phyloP scores from a whole-genome alignment of 2,888 invertebrate genomes.

The Lapara coniferarum region DNA sequence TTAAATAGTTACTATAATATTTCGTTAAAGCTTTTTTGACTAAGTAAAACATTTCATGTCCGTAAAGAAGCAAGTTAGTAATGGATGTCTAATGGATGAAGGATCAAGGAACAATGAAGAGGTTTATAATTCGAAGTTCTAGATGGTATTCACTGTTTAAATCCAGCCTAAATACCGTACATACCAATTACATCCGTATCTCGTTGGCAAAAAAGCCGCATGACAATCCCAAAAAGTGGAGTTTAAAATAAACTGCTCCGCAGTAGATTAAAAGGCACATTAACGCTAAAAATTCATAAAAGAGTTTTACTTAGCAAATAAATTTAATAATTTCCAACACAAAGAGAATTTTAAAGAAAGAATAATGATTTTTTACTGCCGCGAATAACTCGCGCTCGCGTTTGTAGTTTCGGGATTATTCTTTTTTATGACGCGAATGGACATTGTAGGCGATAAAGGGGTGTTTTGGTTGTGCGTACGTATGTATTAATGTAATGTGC shows the following conservation, averaged over 20 bases:
- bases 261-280: conserved; percentile 14
- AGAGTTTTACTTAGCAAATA: conserved; percentile 15
- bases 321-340: conserved; percentile 9
- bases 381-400: not conserved
- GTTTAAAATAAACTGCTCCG: not conserved
- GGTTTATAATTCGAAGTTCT: no score
- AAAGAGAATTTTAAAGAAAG: conserved; percentile 1
- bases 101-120: no score
- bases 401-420: not conserved
- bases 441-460: not conserved
- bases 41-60: no score
- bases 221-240: not conserved
- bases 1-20: no score
- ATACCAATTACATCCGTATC: no score
- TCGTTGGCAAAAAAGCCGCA: no score
- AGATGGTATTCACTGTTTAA: no score
- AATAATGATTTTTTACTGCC: not conserved
- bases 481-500: not conserved
- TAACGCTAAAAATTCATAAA: conserved; percentile 17
- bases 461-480: not conserved
- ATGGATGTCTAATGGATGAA: no score
- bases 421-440: not conserved
- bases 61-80: no score
- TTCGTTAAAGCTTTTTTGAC: no score
- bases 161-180: no score